Base-by-base conservation (phyloP, 2,888 invertebrate genomes). In the Acanthopleura granulata region DNA sequence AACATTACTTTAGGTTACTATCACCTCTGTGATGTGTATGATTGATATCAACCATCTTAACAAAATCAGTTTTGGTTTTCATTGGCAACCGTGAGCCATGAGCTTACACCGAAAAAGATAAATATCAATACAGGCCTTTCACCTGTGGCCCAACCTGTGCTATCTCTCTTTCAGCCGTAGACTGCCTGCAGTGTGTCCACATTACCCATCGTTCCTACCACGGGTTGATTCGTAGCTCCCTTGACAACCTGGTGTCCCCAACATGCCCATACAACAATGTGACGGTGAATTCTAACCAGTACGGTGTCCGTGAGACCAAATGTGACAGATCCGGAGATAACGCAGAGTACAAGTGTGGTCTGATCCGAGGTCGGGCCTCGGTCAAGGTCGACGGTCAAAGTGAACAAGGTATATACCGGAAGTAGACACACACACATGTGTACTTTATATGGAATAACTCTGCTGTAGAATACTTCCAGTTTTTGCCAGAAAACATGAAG, bases 381-480 rank as follows among this genome's bases (percentile, higher is more conserved):
- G 66, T 66, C 66, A 66, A 25, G 29, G 66, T 66, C 25, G 29
- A 66, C 66, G 66, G 66, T 27, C 66, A 66, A 14, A 18, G 25
- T 16, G n/a, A 57, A 57, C 57, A 57, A 57, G 57, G 57, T 57
- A 57, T n/a, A 40, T 3, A 40, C 40, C 40, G 22, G 57, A 57
- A 57, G 22, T 18, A 22, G 3, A 4, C 57, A 18, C 12, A 6
- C 12, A 57, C 51, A 51, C 51, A 51, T 14, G 51, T 15, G 14
- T 51, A 51, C 14, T 51, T 51, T 51, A 51, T n/a, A n/a, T n/a
- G n/a, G n/a, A n/a, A n/a, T n/a, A n/a, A n/a, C n/a, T n/a, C n/a
- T n/a, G n/a, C n/a, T n/a, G n/a, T n/a, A n/a, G n/a, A n/a, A n/a
- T n/a, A n/a, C n/a, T n/a, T n/a, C n/a, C n/a, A n/a, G n/a, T n/a